Evolutionary conservation across 2,113 vertebrate species (phyloP).

Genomic region (Acanthochromis polyacanthus): DNA sequence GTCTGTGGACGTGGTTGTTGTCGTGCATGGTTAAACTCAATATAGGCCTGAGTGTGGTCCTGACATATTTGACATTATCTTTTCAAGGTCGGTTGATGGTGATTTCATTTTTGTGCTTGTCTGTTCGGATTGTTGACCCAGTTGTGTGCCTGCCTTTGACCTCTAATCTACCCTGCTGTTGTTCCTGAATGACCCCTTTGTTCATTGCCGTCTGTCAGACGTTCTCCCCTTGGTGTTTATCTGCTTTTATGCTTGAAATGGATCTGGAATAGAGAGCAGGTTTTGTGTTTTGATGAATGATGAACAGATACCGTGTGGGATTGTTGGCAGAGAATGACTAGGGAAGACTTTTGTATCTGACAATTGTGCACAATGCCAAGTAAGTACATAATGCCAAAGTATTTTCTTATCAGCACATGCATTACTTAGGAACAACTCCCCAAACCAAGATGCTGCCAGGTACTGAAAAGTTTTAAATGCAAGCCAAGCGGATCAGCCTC

Average conservation of each 20-base stretch:
- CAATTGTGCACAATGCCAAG: neutral
- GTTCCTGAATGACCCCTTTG: slow-evolving; percentile 43
- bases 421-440: neutral
- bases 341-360: neutral
- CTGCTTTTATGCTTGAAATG: neutral
- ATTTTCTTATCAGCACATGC: neutral
- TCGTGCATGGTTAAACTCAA: slow-evolving; percentile 72
- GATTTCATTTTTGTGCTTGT: slow-evolving; percentile 31
- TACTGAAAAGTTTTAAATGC: slow-evolving; percentile 2
- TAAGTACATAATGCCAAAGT: neutral
- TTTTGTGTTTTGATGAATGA: slow-evolving; percentile 7
- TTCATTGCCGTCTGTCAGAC: slow-evolving; percentile 32
- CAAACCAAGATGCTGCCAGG: neutral
- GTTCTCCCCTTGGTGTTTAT: slow-evolving; percentile 11
- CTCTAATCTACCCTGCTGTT: slow-evolving; percentile 19
- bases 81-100: neutral
- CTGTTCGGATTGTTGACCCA: slow-evolving; percentile 25
- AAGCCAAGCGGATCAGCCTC: slow-evolving; percentile 28
- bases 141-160: slow-evolving; percentile 52
- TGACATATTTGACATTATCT: neutral
- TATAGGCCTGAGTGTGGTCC: slow-evolving; percentile 34
- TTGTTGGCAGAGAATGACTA: slow-evolving; percentile 2
- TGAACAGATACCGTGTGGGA: neutral
- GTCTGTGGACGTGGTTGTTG: slow-evolving; percentile 64
- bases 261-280: slow-evolving; percentile 1